phyloP scores from a whole-genome alignment of 2,888 invertebrate species.

The Allophyes oxyacanthae region DNA sequence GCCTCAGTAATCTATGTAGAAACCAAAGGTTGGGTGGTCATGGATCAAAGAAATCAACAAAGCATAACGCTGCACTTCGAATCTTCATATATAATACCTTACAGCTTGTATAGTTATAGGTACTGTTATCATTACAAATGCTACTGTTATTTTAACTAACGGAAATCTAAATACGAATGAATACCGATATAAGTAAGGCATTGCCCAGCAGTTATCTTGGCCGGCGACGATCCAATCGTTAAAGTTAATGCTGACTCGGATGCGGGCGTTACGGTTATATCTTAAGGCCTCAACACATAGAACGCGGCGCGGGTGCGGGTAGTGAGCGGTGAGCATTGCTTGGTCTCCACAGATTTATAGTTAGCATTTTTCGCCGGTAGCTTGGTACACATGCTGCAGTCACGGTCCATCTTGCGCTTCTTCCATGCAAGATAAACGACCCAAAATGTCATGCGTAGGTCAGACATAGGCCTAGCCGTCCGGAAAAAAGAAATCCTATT shows the following conservation, averaged over 20 bases:
- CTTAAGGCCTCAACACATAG: constrained; percentile 21
- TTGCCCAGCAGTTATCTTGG: constrained; percentile 43
- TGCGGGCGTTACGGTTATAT: constrained; percentile 62
- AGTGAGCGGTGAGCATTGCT: too few relatives aligned
- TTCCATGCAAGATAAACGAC: too few relatives aligned
- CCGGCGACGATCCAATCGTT: constrained; percentile 63
- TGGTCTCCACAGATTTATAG: too few relatives aligned
- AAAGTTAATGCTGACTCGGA: constrained; percentile 64
- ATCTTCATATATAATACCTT: constrained; percentile 10
- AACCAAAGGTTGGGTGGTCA: neutral
- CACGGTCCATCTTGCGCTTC: too few relatives aligned
- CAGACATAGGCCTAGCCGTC: too few relatives aligned
- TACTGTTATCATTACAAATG: constrained; percentile 8
- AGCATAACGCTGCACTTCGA: constrained; percentile 1
- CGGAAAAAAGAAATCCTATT: too few relatives aligned
- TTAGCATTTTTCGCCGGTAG: too few relatives aligned
- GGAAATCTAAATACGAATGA: constrained; percentile 28
- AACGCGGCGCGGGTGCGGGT: too few relatives aligned
- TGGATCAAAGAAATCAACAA: neutral
- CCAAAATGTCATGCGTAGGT: too few relatives aligned
- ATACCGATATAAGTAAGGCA: constrained; percentile 42
- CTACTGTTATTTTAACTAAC: constrained; percentile 13
- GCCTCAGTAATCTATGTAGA: neutral
- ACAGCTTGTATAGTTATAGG: constrained; percentile 9
- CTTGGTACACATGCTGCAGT: too few relatives aligned